Base-by-base conservation (phyloP, 2,888 invertebrate species). In the Folsomia manolachei region DNA sequence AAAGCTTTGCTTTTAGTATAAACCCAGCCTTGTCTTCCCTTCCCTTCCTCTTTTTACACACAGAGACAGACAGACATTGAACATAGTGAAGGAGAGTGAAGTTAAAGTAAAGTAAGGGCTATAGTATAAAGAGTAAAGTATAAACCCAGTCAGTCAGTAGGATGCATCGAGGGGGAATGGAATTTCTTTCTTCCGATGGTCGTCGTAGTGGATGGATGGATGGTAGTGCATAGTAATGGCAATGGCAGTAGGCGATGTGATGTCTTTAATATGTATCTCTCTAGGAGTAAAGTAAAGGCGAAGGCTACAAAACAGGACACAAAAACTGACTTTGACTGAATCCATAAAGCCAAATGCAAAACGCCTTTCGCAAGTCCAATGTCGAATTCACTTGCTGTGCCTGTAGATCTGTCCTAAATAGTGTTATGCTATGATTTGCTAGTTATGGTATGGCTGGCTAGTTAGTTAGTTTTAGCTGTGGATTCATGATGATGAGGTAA, bases 91-190 rank as follows among this genome's bases (percentile, higher is more conserved):
- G n/a, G n/a, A n/a, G n/a, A n/a, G n/a, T n/a, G n/a, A n/a, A n/a
- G n/a, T n/a, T n/a, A n/a, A n/a, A n/a, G n/a, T n/a, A n/a, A 51
- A 51, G 9, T 51, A 56, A 7, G n/a, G 19, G 56, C 56, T 56
- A 56, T 56, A 56, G 9, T 51, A 51, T 51, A 51, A 18, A 51
- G 56, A 56, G 56, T n/a, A 56, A 56, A 56, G 56, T 56, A n/a
- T n/a, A 56, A 21, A 56, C 19, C 56, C 56, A 56, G 56, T 56
- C 9, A 51, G 51, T 51, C 18, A 21, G 56, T 19, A 56, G 56
- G 19, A 56, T 56, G 56, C 56, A 56, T 56, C 19, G 56, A 56
- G 56, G 75, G 73, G 75, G 75, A 75, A 73, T 73, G 71, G 70
- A 73, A 73, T 75, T 75, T 75, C 73, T 66, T 66, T 66, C 65